Evolutionary conservation across 2,797 vertebrate species (phyloP).

Genomic region (Geotrypetes seraphini): DNA sequence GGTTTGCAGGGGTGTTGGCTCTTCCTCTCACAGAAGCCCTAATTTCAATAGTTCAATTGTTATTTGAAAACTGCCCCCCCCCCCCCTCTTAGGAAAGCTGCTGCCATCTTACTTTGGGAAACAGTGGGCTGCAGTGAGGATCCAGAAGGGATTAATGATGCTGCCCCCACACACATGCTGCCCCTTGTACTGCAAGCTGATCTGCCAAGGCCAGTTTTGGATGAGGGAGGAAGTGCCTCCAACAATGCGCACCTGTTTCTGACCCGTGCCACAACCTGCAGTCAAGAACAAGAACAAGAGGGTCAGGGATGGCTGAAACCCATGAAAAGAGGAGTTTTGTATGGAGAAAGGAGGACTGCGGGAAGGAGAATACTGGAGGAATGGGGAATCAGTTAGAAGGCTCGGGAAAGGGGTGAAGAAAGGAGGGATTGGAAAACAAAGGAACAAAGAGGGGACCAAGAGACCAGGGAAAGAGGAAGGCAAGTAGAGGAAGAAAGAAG

Average conservation of each 20-base stretch:
- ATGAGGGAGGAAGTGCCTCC: conserved; percentile 61
- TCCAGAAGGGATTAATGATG: conserved; percentile 64
- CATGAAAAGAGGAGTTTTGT: neutral
- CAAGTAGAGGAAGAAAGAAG: neutral
- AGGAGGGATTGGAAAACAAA: neutral
- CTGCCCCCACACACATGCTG: conserved; percentile 81
- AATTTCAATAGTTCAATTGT: too few species aligned
- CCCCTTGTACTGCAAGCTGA: conserved; percentile 67
- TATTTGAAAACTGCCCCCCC: too few species aligned
- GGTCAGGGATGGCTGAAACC: neutral
- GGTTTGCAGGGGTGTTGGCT: too few species aligned
- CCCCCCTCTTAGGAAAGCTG: neutral
- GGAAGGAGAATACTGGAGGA: neutral
- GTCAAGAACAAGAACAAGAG: accelerated
- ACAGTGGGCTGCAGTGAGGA: conserved; percentile 82
- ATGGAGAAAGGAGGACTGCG: neutral
- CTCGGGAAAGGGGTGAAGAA: accelerated
- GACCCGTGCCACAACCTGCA: conserved; percentile 56
- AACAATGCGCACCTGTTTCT: conserved; percentile 55
- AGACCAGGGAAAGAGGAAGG: neutral
- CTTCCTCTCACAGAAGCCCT: too few species aligned
- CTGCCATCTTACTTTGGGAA: conserved; percentile 60
- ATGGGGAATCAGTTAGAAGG: neutral
- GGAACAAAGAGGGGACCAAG: neutral
- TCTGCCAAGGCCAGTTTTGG: conserved; percentile 82